A percentile compares a stretch with the other conserved stretches of the same genome.
phyloP scores from a whole-genome alignment of 2,113 vertebrate genomes.

The Athene cunicularia region DNA sequence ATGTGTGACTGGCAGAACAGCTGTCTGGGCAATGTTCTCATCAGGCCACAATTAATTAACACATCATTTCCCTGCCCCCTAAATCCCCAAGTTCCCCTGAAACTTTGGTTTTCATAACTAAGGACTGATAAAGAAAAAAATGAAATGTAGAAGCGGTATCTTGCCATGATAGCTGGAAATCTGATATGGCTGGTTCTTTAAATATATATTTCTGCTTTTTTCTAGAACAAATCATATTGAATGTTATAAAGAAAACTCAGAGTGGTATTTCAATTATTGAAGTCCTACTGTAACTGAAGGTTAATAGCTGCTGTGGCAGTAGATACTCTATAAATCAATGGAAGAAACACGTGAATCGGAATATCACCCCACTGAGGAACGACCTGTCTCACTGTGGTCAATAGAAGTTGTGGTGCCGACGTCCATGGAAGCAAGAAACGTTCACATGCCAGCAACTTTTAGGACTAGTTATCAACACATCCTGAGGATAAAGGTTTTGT shows the following conservation, averaged over 20 bases:
- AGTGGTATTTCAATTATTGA: conserved; percentile 23
- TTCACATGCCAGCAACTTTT: not conserved
- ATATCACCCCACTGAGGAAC: not conserved
- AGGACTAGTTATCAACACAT: not conserved
- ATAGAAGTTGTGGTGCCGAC: not conserved
- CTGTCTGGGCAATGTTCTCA: not conserved
- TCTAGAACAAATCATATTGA: not conserved
- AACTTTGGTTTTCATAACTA: not conserved
- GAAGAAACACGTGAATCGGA: not conserved
- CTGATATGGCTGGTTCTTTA: not conserved
- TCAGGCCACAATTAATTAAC: conserved; percentile 15
- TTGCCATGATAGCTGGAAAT: not conserved
- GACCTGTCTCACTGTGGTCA: not conserved
- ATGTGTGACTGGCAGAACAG: not conserved
- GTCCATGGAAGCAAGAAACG: not conserved
- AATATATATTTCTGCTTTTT: not conserved
- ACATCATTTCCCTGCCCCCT: not conserved
- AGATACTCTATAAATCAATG: conserved; percentile 48
- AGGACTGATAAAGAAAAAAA: not conserved
- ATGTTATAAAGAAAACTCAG: conserved; percentile 6
- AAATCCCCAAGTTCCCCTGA: not conserved
- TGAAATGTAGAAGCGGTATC: not conserved
- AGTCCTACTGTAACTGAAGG: conserved; percentile 43
- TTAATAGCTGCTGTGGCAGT: conserved; percentile 44
- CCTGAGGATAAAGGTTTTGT: not conserved